A percentile compares a stretch with the other conserved stretches of the same genome.
Conservation (phyloP, 2,797 vertebrate species). For the Neopelma chrysocephalum region DNA sequence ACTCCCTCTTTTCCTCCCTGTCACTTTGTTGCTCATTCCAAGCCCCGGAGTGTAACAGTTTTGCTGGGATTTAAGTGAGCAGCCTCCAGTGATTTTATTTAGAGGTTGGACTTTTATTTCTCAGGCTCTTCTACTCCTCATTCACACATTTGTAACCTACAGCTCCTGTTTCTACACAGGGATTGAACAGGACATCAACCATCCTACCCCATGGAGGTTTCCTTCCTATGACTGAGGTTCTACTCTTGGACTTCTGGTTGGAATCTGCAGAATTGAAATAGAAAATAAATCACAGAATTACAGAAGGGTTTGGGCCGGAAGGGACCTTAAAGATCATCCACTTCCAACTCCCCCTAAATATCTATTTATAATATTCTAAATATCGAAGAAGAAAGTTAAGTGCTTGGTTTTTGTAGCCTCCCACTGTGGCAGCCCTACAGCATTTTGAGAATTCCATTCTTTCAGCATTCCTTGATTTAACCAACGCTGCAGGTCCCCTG, state of each 20-base stretch:
- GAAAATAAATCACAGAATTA: not conserved
- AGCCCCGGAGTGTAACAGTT: not conserved
- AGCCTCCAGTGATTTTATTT: not conserved
- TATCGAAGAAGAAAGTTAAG: not conserved
- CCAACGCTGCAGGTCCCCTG: not conserved
- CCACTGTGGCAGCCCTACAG: not conserved
- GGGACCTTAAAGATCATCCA: not conserved
- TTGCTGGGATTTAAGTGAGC: not conserved
- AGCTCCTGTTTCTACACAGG: rapidly evolving
- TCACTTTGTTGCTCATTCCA: not conserved
- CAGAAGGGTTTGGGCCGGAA: not conserved
- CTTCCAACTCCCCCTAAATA: no score
- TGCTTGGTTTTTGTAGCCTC: no score
- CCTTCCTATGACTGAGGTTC: not conserved
- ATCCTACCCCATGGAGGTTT: not conserved
- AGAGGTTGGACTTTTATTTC: not conserved
- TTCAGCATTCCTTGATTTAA: not conserved
- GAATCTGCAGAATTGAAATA: not conserved
- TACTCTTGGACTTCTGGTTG: not conserved
- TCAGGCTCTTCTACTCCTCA: not conserved
- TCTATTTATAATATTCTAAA: not conserved
- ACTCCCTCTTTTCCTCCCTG: not conserved
- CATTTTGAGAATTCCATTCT: not conserved
- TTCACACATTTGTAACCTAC: rapidly evolving
- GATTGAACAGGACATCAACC: not conserved